Percentiles rank a stretch among this genome's conserved stretches.
Conservation (phyloP, 53 echinoderm and acorn worm species). For the Zoroaster sp. region DNA sequence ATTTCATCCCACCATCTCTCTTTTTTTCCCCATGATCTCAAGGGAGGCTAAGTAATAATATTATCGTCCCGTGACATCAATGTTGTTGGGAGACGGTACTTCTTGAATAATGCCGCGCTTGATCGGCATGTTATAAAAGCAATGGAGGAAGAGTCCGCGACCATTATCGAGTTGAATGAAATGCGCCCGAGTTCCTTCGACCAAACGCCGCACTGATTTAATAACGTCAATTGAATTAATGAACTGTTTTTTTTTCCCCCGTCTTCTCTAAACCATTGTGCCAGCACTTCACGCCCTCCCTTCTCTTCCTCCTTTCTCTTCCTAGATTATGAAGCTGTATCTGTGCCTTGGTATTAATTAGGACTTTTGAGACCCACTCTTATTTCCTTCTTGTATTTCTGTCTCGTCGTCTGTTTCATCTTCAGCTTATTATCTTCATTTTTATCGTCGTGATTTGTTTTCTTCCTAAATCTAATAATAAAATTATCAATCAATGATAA, state of each 20-base stretch:
- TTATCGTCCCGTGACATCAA: conserved; percentile 51
- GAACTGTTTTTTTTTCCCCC: conserved; percentile 30
- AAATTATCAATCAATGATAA: too few relatives aligned
- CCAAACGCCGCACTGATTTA: conserved; percentile 48
- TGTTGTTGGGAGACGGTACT: conserved; percentile 26
- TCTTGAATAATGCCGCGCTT: conserved; percentile 23
- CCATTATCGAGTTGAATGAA: conserved; percentile 53
- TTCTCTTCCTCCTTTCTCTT: not conserved
- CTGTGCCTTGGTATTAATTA: too few relatives aligned
- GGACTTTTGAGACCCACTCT: too few relatives aligned
- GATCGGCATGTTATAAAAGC: conserved; percentile 34
- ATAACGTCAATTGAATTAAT: conserved; percentile 26
- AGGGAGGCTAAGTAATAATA: conserved; percentile 35
- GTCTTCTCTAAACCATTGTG: not conserved
- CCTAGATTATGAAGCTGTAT: not conserved
- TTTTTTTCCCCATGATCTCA: not conserved
- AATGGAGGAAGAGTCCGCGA: not conserved
- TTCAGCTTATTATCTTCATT: too few relatives aligned
- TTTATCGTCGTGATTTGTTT: too few relatives aligned
- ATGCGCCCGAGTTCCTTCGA: conserved; percentile 41
- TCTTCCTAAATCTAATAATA: too few relatives aligned
- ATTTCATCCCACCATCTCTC: not conserved
- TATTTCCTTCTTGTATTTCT: too few relatives aligned
- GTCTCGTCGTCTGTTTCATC: too few relatives aligned
- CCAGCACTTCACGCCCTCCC: not conserved